Conservation (phyloP, 2,888 invertebrate genomes). For the Marronus borbonicus region DNA sequence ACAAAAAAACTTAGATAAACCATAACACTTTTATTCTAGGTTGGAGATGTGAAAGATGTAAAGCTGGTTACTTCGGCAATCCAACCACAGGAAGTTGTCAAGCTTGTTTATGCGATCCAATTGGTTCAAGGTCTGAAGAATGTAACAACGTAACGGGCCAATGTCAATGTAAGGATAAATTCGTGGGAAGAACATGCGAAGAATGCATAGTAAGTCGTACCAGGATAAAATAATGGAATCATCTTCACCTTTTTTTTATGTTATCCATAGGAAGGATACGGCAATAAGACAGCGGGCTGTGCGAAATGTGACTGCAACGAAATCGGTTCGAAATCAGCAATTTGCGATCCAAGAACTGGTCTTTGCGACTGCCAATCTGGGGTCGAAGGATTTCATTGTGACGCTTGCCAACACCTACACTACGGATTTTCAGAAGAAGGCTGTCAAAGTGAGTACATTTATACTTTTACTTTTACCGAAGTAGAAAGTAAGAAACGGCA, state of each 20-base stretch:
- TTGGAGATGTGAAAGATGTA: conserved; percentile 80
- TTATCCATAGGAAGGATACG: conserved; percentile 75
- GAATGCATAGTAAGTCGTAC: conserved; percentile 72
- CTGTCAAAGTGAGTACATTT: conserved; percentile 77
- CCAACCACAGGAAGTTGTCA: conserved; percentile 77
- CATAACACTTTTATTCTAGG: conserved; percentile 70
- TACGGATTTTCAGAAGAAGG: conserved; percentile 80
- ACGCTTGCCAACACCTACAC: conserved; percentile 80
- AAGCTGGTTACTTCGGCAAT: conserved; percentile 78
- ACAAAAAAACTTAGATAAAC: background rate
- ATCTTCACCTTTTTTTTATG: background rate
- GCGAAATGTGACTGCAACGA: conserved; percentile 84
- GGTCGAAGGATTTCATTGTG: conserved; percentile 85
- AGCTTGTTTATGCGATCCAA: conserved; percentile 83
- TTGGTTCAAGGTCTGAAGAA: conserved; percentile 80
- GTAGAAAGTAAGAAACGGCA: background rate
- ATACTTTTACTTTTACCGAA: background rate
- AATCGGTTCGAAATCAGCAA: conserved; percentile 77
- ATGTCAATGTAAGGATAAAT: conserved; percentile 83
- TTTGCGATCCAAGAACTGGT: conserved; percentile 85
- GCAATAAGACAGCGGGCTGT: conserved; percentile 86
- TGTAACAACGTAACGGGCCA: conserved; percentile 84
- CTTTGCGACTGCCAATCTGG: conserved; percentile 85
- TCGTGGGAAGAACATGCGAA: conserved; percentile 82
- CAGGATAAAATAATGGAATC: background rate